Evolutionary conservation across 1,140 invertebrate genomes (phyloP), one percentile per base, ranked within the genome.

Genomic region (Zaprionus ornatus): DNA sequence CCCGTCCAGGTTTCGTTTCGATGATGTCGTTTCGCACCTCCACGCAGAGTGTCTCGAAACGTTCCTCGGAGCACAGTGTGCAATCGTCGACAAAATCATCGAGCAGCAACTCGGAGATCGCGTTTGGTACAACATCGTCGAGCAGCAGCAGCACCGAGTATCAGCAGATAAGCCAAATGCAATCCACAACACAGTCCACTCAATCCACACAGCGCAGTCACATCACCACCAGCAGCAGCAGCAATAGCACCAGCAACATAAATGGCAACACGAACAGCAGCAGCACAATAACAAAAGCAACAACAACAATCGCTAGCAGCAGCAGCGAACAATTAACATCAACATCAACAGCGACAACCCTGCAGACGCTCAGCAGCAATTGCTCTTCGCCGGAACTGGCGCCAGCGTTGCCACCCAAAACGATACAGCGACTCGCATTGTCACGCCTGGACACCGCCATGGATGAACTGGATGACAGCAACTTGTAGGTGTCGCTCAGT

Each of bases 381-480:
- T 55, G 77, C 48, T 61, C 80, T 5, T 67, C 66, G n/a, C 66
- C 66, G 9, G 77, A 74, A n/a, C 12, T 70, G 45, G 95, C 95
- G 17, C 96, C 96, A 3, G 95, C 96, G 2, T 92, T 96, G 74
- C 96, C 96, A 25, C 94, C 93, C 21, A 95, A 96, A 57, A 78
- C 56, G 92, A 94, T 94, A 59, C 59, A 57, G 42, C 57, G 65
- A 2, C 9, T 55, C 19, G 19, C 72, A 25, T 42, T 50, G 29
- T 96, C 96, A 35, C 95, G 96, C 57, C 96, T 96, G 90, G 96
- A 97, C 91, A 96, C 96, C 90, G 94, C 95, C 67, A 32, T 59
- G 27, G 92, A 92, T 63, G 84, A 91, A 70, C 93, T 94, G 67
- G 94, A 95, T 56, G 93, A 94, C 59, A 59, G 52, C 56, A 81